Evolutionary conservation across 2,113 vertebrate species (phyloP).

Genomic region (Speoplatyrhinus poulsoni): DNA sequence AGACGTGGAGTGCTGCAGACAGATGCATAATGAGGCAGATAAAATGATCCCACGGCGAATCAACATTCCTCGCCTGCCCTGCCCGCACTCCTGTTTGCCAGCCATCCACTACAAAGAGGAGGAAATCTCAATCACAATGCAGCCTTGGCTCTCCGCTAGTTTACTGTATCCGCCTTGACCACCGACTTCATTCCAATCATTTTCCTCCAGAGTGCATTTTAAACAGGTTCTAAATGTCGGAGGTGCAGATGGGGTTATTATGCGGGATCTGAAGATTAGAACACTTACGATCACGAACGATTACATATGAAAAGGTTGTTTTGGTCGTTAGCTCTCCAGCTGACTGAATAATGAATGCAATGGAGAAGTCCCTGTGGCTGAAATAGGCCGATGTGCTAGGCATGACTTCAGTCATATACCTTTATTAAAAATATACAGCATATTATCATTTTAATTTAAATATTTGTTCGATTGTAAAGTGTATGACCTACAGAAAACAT

Average conservation of each 20-base stretch:
- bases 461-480: too few species aligned
- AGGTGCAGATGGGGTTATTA: background rate
- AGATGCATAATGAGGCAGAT: constrained; percentile 72
- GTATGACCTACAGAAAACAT: too few species aligned
- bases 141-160: constrained; percentile 30
- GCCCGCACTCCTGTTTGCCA: constrained; percentile 32
- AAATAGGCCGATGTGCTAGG: background rate
- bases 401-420: constrained; percentile 33
- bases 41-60: constrained; percentile 66
- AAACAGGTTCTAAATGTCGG: constrained; percentile 13
- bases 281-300: background rate
- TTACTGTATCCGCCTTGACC: constrained; percentile 34
- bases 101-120: constrained; percentile 30
- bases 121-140: constrained; percentile 41
- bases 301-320: constrained; percentile 3
- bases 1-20: constrained; percentile 64
- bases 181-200: constrained; percentile 45
- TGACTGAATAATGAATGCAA: background rate
- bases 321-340: background rate
- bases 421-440: too few species aligned
- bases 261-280: background rate
- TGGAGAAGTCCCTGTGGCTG: background rate
- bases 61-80: constrained; percentile 43
- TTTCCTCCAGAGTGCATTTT: constrained; percentile 36
- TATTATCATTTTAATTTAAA: too few species aligned